A percentile compares a stretch with the other conserved stretches of the same genome.
These are phyloP conservation scores for Leptobrachium ailaonicum DNA, from an alignment of 2,113 vertebrate species.

Conservation along the genomic window DNA sequence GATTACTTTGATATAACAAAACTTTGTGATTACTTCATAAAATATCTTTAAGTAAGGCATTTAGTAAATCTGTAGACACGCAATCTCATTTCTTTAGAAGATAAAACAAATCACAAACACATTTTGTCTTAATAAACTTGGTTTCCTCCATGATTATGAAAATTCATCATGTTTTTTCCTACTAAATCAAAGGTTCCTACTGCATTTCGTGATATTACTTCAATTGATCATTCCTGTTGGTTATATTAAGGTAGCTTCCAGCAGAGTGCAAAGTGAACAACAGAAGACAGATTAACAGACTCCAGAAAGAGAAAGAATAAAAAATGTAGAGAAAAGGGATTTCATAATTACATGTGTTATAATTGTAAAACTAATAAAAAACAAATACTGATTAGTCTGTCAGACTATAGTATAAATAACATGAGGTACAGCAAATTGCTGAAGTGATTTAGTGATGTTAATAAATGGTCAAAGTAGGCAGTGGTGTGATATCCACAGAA, in stretches of 20 bases:
- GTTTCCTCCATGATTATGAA: slow-evolving; percentile 26
- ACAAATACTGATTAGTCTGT: too few relatives aligned
- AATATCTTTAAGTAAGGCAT: slow-evolving; percentile 21
- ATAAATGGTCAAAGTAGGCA: too few relatives aligned
- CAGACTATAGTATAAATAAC: too few relatives aligned
- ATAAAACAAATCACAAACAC: slow-evolving; percentile 22
- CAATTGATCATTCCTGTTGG: slow-evolving; percentile 21
- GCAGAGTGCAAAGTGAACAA: not conserved
- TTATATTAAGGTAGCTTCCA: slow-evolving; percentile 17
- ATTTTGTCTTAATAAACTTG: slow-evolving; percentile 13
- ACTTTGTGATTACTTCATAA: slow-evolving; percentile 2
- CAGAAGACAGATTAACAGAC: not conserved
- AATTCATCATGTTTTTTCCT: slow-evolving; percentile 31
- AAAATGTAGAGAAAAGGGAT: not conserved
- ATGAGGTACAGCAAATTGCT: too few relatives aligned
- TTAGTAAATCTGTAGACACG: slow-evolving; percentile 21
- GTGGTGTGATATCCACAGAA: too few relatives aligned
- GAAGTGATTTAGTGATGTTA: too few relatives aligned
- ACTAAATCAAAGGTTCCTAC: slow-evolving; percentile 31
- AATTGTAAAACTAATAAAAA: too few relatives aligned
- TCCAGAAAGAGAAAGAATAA: not conserved
- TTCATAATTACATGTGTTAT: too few relatives aligned
- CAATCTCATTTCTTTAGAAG: not conserved
- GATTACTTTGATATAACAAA: not conserved
- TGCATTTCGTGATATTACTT: slow-evolving; percentile 30